Conservation (phyloP, 2,113 vertebrate species). For the Phaethornis superciliosus region DNA sequence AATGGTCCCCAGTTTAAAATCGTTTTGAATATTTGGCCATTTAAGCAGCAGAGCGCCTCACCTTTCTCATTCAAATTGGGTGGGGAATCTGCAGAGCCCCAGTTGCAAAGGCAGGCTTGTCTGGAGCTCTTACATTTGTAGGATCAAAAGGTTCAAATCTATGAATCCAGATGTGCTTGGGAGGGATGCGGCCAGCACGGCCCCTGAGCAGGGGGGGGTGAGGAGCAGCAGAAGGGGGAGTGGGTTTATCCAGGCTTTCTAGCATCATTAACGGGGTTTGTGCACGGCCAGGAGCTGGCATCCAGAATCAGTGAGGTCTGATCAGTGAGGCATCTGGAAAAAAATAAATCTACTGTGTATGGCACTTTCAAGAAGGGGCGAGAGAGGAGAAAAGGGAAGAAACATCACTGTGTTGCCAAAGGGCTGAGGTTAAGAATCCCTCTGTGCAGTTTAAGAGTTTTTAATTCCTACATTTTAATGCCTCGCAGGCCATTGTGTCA, state of each 20-base stretch:
- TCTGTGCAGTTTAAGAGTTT: conserved; percentile 64
- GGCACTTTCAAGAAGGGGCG: conserved; percentile 1
- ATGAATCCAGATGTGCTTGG: neutral
- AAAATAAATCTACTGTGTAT: neutral
- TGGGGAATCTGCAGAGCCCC: neutral
- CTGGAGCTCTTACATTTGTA: neutral
- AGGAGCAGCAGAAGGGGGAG: too few relatives aligned
- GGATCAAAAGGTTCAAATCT: neutral
- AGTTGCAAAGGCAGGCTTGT: neutral
- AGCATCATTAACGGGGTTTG: neutral
- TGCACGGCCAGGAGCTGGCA: neutral
- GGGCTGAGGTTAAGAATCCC: conserved; percentile 67
- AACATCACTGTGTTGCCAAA: conserved; percentile 54
- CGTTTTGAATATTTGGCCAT: neutral
- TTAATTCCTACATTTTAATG: conserved; percentile 69
- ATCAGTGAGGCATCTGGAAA: neutral
- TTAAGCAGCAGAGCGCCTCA: neutral
- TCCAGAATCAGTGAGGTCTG: neutral
- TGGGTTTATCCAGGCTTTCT: neutral
- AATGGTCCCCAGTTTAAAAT: conserved; percentile 17
- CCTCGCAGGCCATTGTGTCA: conserved; percentile 63
- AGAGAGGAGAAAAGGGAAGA: conserved; percentile 12
- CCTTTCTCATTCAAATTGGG: neutral
- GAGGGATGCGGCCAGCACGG: neutral
- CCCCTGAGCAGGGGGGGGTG: neutral